These are phyloP conservation scores for Rhyacichthys aspro DNA, from an alignment of 2,797 vertebrate species.

Conservation along the genomic window DNA sequence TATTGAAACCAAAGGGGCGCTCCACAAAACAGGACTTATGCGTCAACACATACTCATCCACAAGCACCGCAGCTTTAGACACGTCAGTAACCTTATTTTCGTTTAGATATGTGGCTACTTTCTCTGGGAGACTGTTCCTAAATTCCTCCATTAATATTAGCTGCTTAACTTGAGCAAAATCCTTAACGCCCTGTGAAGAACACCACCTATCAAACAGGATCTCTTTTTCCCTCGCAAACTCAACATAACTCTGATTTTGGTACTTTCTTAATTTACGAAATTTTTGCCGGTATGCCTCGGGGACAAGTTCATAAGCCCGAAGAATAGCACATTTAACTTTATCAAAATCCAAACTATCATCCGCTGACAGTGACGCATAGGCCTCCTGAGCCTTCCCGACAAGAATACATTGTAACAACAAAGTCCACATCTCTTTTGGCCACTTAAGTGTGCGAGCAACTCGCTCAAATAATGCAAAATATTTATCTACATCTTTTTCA, in stretches of 20 bases:
- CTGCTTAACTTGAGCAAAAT: no score
- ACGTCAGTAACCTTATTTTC: not conserved
- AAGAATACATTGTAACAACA: conserved; percentile 5
- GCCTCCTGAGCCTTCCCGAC: not conserved
- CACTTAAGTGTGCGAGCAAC: not conserved
- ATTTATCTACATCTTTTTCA: conserved; percentile 16
- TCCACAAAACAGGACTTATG: no score
- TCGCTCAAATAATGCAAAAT: conserved; percentile 3
- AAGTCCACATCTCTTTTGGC: not conserved
- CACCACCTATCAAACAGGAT: not conserved
- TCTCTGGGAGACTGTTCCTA: not conserved
- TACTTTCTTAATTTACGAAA: not conserved
- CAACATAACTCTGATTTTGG: not conserved
- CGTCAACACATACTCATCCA: not conserved
- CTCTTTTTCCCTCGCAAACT: conserved; percentile 6
- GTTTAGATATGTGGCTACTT: not conserved
- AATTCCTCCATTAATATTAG: no score
- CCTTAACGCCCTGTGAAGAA: not conserved
- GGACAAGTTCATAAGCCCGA: conserved; percentile 7
- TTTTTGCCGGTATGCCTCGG: conserved; percentile 17
- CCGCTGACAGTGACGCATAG: not conserved
- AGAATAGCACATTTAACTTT: conserved; percentile 8
- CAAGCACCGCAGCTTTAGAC: not conserved
- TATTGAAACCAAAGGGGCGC: no score
- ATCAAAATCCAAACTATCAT: not conserved